phyloP scores from a whole-genome alignment of 2,888 invertebrate species.

The Platycheirus rosarum region DNA sequence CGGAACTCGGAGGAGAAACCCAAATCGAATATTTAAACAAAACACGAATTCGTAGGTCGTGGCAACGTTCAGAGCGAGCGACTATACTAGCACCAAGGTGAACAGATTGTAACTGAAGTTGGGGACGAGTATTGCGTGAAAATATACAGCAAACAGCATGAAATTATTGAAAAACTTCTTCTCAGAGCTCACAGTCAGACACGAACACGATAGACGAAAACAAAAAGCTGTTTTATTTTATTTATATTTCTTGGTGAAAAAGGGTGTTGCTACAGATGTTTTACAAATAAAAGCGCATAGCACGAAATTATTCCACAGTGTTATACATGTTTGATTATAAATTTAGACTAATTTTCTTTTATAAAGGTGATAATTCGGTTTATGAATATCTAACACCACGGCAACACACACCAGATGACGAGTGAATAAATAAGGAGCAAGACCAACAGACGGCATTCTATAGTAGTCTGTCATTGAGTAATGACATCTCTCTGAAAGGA shows the following conservation, averaged over 20 bases:
- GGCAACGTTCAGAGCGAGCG: slow-evolving; percentile 6
- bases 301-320: slow-evolving; percentile 1
- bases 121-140: slow-evolving; percentile 39
- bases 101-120: slow-evolving; percentile 59
- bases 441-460: no score
- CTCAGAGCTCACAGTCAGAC: neutral
- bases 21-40: slow-evolving; percentile 15
- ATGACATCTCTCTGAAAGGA: no score
- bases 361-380: no score
- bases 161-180: slow-evolving; percentile 41
- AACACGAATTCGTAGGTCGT: slow-evolving; percentile 14
- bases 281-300: slow-evolving; percentile 27
- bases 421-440: no score
- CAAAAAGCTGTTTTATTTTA: slow-evolving; percentile 27
- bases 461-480: no score
- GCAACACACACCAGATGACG: no score
- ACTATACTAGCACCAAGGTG: slow-evolving; percentile 57
- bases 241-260: slow-evolving; percentile 30
- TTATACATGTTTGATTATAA: no score
- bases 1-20: slow-evolving; percentile 3
- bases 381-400: no score
- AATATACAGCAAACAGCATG: slow-evolving; percentile 33
- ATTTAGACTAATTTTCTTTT: no score
- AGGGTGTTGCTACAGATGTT: slow-evolving; percentile 29
- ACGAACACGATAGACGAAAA: no score